These are phyloP conservation scores for Halcyon senegalensis DNA, from an alignment of 2,113 vertebrate species.

Conservation along the genomic window DNA sequence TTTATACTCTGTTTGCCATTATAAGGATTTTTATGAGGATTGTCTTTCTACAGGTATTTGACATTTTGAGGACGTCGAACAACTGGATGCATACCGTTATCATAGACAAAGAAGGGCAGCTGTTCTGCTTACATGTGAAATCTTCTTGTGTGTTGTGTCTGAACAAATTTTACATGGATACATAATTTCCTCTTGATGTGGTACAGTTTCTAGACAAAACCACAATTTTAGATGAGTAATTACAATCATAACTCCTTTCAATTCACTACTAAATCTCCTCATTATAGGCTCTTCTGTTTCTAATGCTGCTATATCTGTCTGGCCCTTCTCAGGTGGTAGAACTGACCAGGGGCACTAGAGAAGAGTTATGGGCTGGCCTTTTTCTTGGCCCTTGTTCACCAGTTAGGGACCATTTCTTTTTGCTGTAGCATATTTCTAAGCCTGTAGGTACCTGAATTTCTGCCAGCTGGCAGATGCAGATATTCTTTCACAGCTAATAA, in stretches of 20 bases:
- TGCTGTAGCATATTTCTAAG: background rate
- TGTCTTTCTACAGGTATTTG: background rate
- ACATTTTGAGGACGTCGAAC: background rate
- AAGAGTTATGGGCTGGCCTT: background rate
- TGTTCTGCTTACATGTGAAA: background rate
- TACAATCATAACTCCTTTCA: background rate
- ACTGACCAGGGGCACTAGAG: background rate
- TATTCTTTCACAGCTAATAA: background rate
- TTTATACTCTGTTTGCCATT: background rate
- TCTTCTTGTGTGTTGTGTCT: background rate
- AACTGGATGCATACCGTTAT: background rate
- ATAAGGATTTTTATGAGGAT: background rate
- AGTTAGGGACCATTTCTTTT: background rate
- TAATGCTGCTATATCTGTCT: background rate
- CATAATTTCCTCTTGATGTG: background rate
- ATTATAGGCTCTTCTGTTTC: background rate
- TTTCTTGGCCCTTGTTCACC: background rate
- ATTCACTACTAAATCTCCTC: background rate
- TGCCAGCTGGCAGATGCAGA: conserved; percentile 10
- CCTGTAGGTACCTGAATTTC: background rate
- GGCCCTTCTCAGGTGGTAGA: background rate
- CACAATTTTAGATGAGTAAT: background rate
- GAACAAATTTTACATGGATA: background rate
- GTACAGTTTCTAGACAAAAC: background rate
- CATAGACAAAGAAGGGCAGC: background rate